These are phyloP conservation scores for Fulica atra DNA, from an alignment of 2,113 vertebrate species.

Conservation along the genomic window DNA sequence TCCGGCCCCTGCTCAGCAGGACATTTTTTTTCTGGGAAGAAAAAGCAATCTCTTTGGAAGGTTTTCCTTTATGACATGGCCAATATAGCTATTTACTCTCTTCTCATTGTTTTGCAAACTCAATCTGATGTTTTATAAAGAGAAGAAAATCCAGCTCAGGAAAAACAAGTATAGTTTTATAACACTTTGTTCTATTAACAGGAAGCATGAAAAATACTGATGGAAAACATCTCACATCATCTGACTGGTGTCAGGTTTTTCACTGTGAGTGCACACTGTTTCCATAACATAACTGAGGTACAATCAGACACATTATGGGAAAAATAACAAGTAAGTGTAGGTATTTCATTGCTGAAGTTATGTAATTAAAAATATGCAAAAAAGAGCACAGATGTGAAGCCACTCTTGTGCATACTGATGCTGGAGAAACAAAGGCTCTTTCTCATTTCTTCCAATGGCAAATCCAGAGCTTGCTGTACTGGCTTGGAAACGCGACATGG, in stretches of 20 bases:
- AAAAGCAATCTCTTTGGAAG: slow-evolving; percentile 62
- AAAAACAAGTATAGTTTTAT: slow-evolving; percentile 30
- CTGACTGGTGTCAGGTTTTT: neutral
- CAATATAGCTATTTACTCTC: slow-evolving; percentile 6
- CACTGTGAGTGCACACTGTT: neutral
- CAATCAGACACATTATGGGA: neutral
- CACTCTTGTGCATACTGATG: neutral
- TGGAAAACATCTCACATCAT: neutral
- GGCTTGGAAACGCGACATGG: neutral
- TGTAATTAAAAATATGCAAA: neutral
- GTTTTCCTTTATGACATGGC: slow-evolving; percentile 57
- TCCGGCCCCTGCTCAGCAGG: slow-evolving; percentile 9
- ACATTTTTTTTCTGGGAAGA: slow-evolving; percentile 50
- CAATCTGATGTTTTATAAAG: neutral
- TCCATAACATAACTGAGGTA: neutral
- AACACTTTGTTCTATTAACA: neutral
- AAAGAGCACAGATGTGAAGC: neutral
- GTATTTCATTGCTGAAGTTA: neutral
- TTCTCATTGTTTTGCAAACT: slow-evolving; percentile 5
- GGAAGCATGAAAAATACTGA: neutral
- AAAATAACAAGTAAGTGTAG: neutral
- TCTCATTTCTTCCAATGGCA: neutral
- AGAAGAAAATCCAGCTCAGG: neutral
- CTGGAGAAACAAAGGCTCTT: neutral
- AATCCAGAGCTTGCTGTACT: neutral